A percentile compares a stretch with the other conserved stretches of the same genome.
Conservation (phyloP, 2,113 vertebrate genomes). For the Clupea harengus region DNA sequence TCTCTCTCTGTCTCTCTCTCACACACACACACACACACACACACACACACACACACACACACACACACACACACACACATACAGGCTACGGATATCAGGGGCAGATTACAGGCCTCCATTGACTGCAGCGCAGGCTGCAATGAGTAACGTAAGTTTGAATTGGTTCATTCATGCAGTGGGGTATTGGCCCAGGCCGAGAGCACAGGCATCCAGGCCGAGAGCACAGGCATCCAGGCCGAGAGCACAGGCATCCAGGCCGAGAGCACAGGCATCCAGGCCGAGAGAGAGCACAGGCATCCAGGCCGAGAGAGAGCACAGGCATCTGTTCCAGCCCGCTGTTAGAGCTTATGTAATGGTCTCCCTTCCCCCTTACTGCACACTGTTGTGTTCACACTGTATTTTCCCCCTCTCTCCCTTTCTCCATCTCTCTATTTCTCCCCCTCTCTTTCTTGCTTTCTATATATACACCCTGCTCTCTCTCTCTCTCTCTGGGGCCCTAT, state of each 20-base stretch:
- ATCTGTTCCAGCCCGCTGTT: constrained; percentile 63
- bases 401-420: constrained; percentile 13
- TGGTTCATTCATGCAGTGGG: constrained; percentile 41
- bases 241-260: background rate
- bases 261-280: background rate
- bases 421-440: background rate
- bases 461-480: constrained; percentile 45
- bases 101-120: constrained; percentile 4
- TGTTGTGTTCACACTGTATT: background rate
- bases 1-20: background rate
- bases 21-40: background rate
- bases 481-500: background rate
- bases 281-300: no score
- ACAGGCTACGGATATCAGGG: background rate
- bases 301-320: constrained; percentile 30
- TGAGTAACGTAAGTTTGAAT: background rate
- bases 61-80: background rate
- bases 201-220: background rate
- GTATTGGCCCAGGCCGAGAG: background rate
- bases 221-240: background rate
- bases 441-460: background rate
- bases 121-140: background rate
- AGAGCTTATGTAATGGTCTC: constrained; percentile 58
- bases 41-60: constrained; percentile 7
- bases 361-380: constrained; percentile 30